These are phyloP conservation scores for Heterohyrax brucei DNA, from an alignment of 2,797 vertebrate genomes.

Conservation along the genomic window DNA sequence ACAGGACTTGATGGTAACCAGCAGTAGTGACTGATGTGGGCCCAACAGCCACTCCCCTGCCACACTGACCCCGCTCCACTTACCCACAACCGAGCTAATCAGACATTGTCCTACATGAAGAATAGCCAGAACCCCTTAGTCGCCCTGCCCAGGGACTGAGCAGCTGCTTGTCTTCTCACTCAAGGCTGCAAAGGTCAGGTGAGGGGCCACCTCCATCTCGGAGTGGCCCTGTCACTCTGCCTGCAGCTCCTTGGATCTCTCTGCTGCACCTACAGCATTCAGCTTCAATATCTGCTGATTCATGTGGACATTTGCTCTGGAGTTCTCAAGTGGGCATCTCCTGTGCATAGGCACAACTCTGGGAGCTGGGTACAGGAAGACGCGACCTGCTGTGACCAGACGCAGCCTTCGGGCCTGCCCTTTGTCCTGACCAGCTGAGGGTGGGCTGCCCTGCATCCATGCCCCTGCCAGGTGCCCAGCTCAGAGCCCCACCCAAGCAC, in stretches of 20 bases:
- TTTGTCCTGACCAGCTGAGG: neutral
- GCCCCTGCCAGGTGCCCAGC: neutral
- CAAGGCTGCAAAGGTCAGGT: neutral
- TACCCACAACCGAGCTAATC: neutral
- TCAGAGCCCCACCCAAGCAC: neutral
- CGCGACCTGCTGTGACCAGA: neutral
- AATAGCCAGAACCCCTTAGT: neutral
- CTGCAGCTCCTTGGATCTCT: neutral
- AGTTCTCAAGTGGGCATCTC: neutral
- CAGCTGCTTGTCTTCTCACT: neutral
- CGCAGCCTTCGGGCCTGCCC: rapidly evolving
- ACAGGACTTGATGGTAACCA: neutral
- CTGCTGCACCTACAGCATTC: neutral
- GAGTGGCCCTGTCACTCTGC: neutral
- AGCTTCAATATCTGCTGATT: no score
- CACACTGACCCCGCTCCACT: neutral
- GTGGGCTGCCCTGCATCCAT: neutral
- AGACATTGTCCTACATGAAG: neutral
- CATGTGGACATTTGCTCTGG: no score
- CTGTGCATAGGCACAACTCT: rapidly evolving
- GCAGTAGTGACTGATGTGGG: neutral
- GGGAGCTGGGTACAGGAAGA: neutral
- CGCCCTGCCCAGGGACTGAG: neutral
- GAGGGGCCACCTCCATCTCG: rapidly evolving
- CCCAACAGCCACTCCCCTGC: no score